phyloP scores from a whole-genome alignment of 2,888 invertebrate genomes.

The Latrodectus hesperus region DNA sequence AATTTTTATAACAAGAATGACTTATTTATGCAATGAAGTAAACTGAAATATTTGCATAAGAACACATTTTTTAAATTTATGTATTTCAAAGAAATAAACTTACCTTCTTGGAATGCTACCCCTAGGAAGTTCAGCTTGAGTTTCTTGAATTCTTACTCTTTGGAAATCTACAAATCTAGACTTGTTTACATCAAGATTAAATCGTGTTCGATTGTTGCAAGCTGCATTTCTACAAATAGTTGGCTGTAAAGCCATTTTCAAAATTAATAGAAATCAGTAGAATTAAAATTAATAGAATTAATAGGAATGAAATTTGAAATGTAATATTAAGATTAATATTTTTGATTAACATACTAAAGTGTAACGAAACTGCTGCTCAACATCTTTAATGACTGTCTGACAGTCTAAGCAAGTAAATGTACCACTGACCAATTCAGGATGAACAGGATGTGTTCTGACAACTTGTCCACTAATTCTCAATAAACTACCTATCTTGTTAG shows the following conservation, averaged over 20 bases:
- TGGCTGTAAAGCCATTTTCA: slow-evolving; percentile 79
- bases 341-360: slow-evolving; percentile 78
- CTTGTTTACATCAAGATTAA: slow-evolving; percentile 93
- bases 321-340: background rate
- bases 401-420: slow-evolving; percentile 97
- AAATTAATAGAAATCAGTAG: too few species aligned
- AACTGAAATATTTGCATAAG: background rate
- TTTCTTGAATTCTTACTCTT: slow-evolving; percentile 97
- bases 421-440: slow-evolving; percentile 90
- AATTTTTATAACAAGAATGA: too few species aligned
- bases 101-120: slow-evolving; percentile 96
- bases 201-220: slow-evolving; percentile 92
- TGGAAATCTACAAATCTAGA: slow-evolving; percentile 98
- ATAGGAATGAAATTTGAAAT: background rate
- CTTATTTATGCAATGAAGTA: background rate
- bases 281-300: too few species aligned
- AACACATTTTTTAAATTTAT: background rate
- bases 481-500: slow-evolving; percentile 93
- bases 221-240: slow-evolving; percentile 97
- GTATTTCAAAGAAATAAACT: slow-evolving; percentile 71
- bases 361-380: slow-evolving; percentile 97
- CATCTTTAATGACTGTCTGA: slow-evolving; percentile 92
- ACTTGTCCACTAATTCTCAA: slow-evolving; percentile 91
- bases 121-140: slow-evolving; percentile 95
- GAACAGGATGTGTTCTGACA: slow-evolving; percentile 98